Percentiles rank a stretch among this genome's conserved stretches.
Evolutionary conservation across 2,888 invertebrate species (phyloP).

Genomic region (Aelia acuminata): DNA sequence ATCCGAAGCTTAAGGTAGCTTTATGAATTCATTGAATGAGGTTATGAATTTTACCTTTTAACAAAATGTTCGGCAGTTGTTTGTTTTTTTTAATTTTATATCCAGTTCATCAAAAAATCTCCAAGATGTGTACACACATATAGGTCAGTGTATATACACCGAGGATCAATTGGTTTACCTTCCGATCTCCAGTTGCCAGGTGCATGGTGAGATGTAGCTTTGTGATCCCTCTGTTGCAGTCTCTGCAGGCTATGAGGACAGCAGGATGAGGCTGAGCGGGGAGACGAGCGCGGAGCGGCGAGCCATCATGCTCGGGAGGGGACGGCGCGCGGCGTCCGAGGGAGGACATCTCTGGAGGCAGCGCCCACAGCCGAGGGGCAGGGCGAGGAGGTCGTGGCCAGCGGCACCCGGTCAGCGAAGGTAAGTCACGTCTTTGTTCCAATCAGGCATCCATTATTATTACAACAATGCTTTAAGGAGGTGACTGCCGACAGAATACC

Average conservation of each 20-base stretch:
- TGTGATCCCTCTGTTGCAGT: neutral
- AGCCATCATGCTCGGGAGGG: conserved; percentile 67
- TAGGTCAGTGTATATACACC: too few species aligned
- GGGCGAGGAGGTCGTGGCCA: conserved; percentile 81
- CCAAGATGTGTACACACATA: too few species aligned
- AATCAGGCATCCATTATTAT: neutral
- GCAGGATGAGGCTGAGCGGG: conserved; percentile 33
- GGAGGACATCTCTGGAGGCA: conserved; percentile 66
- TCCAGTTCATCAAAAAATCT: too few species aligned
- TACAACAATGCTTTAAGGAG: neutral
- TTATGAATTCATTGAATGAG: neutral
- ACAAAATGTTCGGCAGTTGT: too few species aligned
- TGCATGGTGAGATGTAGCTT: neutral
- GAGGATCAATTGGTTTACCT: neutral
- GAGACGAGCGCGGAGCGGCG: conserved; percentile 44
- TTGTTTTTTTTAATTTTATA: too few species aligned
- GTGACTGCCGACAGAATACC: too few species aligned
- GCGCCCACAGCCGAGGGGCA: conserved; percentile 70
- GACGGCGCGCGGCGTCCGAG: conserved; percentile 78
- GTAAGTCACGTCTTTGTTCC: conserved; percentile 69
- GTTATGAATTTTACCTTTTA: too few species aligned
- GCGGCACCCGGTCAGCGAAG: conserved; percentile 81
- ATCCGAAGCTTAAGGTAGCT: neutral
- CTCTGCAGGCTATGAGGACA: neutral
- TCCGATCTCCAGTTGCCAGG: neutral